A percentile compares a stretch with the other conserved stretches of the same genome.
These are phyloP conservation scores for Acrocephalus arundinaceus DNA, from an alignment of 2,113 vertebrate genomes.

Conservation along the genomic window DNA sequence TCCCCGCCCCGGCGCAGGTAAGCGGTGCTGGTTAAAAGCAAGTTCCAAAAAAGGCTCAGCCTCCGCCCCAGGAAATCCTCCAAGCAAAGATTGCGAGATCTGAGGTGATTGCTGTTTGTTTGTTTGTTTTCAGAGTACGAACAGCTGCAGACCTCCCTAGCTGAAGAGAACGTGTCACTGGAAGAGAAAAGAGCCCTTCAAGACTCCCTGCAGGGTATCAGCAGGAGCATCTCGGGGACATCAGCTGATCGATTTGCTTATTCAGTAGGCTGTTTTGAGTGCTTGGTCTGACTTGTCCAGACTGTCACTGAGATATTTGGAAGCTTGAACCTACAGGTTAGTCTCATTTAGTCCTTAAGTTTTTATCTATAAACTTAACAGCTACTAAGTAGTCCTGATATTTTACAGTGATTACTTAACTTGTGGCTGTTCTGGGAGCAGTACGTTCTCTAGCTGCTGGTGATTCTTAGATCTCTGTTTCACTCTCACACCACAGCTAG, in stretches of 20 bases:
- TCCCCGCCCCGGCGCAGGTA: background rate
- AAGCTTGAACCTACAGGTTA: background rate
- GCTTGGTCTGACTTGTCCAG: background rate
- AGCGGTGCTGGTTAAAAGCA: background rate
- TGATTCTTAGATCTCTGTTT: background rate
- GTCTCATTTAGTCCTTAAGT: background rate
- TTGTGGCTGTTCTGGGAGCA: background rate
- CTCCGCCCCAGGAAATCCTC: background rate
- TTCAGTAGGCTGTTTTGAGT: background rate
- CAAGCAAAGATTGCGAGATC: background rate
- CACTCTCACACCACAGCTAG: rapidly evolving
- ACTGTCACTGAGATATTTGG: background rate
- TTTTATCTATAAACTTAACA: background rate
- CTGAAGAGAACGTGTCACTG: rapidly evolving
- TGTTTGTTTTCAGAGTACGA: rapidly evolving
- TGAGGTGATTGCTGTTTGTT: background rate
- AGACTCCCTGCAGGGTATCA: background rate
- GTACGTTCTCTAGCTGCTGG: rapidly evolving
- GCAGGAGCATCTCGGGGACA: background rate
- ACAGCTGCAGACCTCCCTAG: background rate
- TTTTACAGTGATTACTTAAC: background rate
- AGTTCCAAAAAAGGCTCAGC: background rate
- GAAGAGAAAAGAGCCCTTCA: background rate
- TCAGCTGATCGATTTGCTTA: background rate
- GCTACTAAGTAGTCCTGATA: background rate